Evolutionary conservation across 2,888 invertebrate species (phyloP), one percentile per base, ranked within the genome.

Genomic region (Hemistola chrysoprasaria): DNA sequence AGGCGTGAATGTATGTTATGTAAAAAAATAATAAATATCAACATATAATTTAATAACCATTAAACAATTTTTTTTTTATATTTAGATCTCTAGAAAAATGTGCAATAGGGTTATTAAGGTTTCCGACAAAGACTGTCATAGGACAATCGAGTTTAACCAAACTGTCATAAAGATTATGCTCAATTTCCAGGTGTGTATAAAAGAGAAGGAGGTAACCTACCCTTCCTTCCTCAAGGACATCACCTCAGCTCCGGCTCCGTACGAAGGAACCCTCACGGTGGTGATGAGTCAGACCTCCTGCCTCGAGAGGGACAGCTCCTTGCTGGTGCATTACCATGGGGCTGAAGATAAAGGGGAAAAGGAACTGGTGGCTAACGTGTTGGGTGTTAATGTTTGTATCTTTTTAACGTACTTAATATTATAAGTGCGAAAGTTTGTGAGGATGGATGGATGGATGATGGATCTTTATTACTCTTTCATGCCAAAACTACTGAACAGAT

Each of bases 331-430:
- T 1, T 82, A 81, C 4, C n/a, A 64, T 58, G 1, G 81, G 81
- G 0, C 47, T 56, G 0, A 76, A 77, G 0, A 59, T 63, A 22
- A 56, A 62, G 2, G 30, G 58, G 0, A 65, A 71, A 21, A 1
- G 60, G 71, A 26, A 66, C 2, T 73, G 6, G 57, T 77, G 0
- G 64, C 65, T 11, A 56, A 79, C 5, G 57, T 5, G 57, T 59
- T 36, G 83, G 82, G 0, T 68, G 62, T 7, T 7, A 71, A 76
- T 57, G 83, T 83, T n/a, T 62, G 70, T 62, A 24, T 28, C 7
- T 5, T 1, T 22, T 2, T 16, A 8, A 8, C n/a, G 29, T 22
- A 6, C 1, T 11, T 11, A n/a, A 10, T 10, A 5, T n/a, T n/a
- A 9, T 6, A 9, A 8, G 6, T n/a, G 22, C 7, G 10, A 8